A percentile compares a stretch with the other conserved stretches of the same genome.
These are phyloP conservation scores for Actias luna DNA, from an alignment of 2,888 invertebrate species.

Conservation along the genomic window DNA sequence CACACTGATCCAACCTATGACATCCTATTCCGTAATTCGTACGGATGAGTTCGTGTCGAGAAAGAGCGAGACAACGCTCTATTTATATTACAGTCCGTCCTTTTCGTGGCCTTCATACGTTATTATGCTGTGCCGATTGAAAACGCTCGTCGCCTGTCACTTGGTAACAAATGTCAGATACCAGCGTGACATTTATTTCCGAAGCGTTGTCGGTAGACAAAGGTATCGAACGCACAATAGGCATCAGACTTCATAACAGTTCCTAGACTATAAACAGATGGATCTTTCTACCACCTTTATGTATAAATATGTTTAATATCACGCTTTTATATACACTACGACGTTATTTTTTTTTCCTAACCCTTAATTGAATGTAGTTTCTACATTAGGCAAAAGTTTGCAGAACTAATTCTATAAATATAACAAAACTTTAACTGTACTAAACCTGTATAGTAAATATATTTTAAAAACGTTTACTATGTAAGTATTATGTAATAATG, in stretches of 20 bases:
- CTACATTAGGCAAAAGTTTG: too few species aligned
- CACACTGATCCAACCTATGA: too few species aligned
- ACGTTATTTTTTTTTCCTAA: neutral
- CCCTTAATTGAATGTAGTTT: too few species aligned
- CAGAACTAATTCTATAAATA: too few species aligned
- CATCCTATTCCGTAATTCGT: too few species aligned
- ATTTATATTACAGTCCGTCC: neutral
- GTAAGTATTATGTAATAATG: too few species aligned
- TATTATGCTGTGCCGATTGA: neutral
- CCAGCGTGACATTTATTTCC: slow-evolving; percentile 47
- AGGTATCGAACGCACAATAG: slow-evolving; percentile 36
- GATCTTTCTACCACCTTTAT: neutral
- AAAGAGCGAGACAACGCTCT: too few species aligned
- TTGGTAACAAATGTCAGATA: slow-evolving; percentile 29
- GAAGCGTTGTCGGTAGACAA: slow-evolving; percentile 36
- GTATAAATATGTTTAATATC: neutral
- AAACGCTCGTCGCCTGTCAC: slow-evolving; percentile 1
- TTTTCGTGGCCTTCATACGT: neutral
- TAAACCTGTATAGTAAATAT: too few species aligned
- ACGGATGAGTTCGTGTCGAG: too few species aligned
- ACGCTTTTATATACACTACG: neutral
- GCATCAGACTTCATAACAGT: slow-evolving; percentile 1
- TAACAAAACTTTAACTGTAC: too few species aligned
- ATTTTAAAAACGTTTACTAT: too few species aligned
- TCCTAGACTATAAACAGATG: neutral